Evolutionary conservation across 2,797 vertebrate genomes (phyloP).

Genomic region (Myotis findleyi): DNA sequence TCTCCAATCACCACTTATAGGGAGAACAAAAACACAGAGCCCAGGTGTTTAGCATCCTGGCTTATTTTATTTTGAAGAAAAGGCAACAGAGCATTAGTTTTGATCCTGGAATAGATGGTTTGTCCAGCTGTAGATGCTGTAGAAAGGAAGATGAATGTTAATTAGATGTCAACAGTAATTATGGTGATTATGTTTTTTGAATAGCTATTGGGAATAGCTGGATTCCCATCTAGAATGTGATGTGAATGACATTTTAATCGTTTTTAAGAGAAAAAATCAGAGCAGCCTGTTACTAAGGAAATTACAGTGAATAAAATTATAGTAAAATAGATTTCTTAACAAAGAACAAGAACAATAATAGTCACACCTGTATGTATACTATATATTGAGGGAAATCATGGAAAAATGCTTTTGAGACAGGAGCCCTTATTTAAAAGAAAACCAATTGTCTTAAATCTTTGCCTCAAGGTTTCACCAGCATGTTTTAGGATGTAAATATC

Average conservation of each 20-base stretch:
- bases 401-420: conserved; percentile 50
- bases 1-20: not conserved
- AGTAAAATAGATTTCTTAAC: conserved; percentile 75
- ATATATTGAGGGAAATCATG: conserved; percentile 26
- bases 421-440: conserved; percentile 54
- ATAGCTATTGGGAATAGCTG: conserved; percentile 88
- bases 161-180: conserved; percentile 92
- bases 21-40: conserved; percentile 58
- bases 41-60: conserved; percentile 79
- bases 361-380: conserved; percentile 49
- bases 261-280: conserved; percentile 82
- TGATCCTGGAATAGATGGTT: conserved; percentile 85
- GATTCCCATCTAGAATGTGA: conserved; percentile 80
- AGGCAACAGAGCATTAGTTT: conserved; percentile 82
- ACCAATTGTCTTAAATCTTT: not conserved
- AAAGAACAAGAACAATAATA: conserved; percentile 68
- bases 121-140: conserved; percentile 90
- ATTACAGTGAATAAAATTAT: conserved; percentile 80
- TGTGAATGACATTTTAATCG: conserved; percentile 85
- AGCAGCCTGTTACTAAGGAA: conserved; percentile 78
- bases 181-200: conserved; percentile 91
- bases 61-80: conserved; percentile 74
- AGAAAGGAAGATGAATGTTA: conserved; percentile 90
- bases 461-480: not conserved
- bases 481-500: not conserved